Evolutionary conservation across 2,113 vertebrate genomes (phyloP).

Genomic region (Bucco capensis): DNA sequence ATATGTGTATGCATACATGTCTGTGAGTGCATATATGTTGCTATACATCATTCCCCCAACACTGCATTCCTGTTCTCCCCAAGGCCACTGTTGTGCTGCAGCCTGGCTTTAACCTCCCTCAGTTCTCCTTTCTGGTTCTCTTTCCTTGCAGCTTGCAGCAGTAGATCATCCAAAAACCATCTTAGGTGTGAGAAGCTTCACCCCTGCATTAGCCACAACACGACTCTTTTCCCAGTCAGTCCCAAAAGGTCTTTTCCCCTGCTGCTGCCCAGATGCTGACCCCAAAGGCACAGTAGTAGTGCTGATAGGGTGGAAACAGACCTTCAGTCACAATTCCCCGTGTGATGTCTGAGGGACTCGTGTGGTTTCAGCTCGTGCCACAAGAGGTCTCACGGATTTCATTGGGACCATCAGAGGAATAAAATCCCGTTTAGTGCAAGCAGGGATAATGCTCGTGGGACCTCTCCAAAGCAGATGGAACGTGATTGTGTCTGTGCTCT

Average conservation of each 20-base stretch:
- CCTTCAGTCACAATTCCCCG: accelerated
- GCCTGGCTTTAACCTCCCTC: not conserved
- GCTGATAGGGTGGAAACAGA: accelerated
- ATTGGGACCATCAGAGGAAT: not conserved
- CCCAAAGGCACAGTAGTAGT: accelerated
- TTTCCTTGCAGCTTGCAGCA: not conserved
- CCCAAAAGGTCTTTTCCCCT: accelerated
- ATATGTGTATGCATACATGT: not conserved
- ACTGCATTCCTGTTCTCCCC: not conserved
- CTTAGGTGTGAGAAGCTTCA: not conserved
- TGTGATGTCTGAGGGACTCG: accelerated
- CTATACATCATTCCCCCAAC: not conserved
- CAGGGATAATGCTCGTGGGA: accelerated
- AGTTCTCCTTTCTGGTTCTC: not conserved
- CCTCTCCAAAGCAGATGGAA: not conserved
- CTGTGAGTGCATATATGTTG: not conserved
- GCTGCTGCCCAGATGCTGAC: not conserved
- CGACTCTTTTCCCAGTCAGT: not conserved
- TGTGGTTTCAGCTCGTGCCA: constrained; percentile 8
- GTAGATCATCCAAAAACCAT: not conserved
- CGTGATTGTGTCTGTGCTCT: not conserved
- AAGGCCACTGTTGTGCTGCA: accelerated
- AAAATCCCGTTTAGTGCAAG: not conserved
- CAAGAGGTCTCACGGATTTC: constrained; percentile 38
- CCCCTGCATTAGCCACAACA: accelerated